Percentiles rank a stretch among this genome's conserved stretches.
These are phyloP conservation scores for Asarcornis scutulata DNA, from an alignment of 2,113 vertebrate species.

Conservation along the genomic window DNA sequence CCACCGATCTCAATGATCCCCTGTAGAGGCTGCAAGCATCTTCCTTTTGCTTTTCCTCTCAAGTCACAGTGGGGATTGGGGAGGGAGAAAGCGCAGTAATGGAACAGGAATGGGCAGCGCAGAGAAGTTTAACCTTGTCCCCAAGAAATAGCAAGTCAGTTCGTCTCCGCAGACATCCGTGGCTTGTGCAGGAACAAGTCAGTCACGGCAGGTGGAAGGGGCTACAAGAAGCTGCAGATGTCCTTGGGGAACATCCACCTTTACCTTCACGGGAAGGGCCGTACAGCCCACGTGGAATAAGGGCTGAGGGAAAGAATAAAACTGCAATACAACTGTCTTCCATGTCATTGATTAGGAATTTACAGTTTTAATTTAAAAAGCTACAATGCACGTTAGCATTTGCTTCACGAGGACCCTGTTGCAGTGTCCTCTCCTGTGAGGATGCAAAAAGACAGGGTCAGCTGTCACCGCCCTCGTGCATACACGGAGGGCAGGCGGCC, in stretches of 20 bases:
- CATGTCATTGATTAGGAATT: background rate
- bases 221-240: background rate
- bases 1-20: fast-evolving
- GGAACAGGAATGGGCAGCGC: background rate
- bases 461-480: background rate
- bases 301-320: background rate
- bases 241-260: background rate
- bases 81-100: background rate
- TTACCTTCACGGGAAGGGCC: background rate
- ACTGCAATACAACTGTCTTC: background rate
- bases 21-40: background rate
- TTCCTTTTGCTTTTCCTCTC: background rate
- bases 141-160: background rate
- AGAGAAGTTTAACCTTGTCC: background rate
- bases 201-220: background rate
- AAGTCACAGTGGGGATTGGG: background rate
- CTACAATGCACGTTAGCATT: slow-evolving; percentile 2
- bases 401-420: background rate
- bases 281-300: background rate
- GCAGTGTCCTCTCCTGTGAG: background rate
- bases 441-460: background rate
- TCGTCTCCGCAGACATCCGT: background rate
- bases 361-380: slow-evolving; percentile 19
- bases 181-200: background rate
- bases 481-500: background rate